These are phyloP conservation scores for Pterocles burchelli DNA, from an alignment of 2,113 vertebrate species.

Conservation along the genomic window DNA sequence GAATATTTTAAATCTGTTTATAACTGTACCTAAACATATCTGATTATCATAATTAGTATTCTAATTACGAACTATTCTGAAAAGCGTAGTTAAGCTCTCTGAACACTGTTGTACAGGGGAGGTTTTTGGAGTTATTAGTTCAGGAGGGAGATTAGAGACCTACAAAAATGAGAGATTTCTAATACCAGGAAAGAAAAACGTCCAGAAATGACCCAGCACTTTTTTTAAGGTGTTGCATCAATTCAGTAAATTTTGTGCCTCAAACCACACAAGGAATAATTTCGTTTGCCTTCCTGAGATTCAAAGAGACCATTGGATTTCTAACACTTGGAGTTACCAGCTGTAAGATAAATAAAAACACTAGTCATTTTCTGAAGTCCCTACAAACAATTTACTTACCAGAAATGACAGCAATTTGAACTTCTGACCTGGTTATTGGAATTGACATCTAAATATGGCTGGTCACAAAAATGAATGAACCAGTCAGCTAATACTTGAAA, in stretches of 20 bases:
- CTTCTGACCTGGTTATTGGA: neutral
- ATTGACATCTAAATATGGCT: neutral
- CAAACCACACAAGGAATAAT: neutral
- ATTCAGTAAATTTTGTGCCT: neutral
- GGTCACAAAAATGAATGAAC: neutral
- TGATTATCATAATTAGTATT: neutral
- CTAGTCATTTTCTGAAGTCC: neutral
- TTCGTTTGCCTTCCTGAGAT: neutral
- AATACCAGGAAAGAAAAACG: neutral
- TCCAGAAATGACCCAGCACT: neutral
- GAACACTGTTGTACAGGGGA: neutral
- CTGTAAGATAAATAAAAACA: neutral
- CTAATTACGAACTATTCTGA: neutral
- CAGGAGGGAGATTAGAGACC: neutral
- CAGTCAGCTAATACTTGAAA: neutral
- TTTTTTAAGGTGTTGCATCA: neutral
- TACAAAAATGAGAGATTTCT: neutral
- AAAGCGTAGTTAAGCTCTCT: neutral
- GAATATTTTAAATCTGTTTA: neutral
- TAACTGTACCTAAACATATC: neutral
- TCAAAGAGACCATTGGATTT: neutral
- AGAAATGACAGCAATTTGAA: neutral
- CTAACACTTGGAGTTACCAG: neutral
- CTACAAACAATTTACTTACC: neutral
- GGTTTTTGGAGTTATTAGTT: neutral